A percentile compares a stretch with the other conserved stretches of the same genome.
These are phyloP conservation scores for Arbacia lixula DNA, from an alignment of 53 echinoderm and acorn worm genomes.

Conservation along the genomic window DNA sequence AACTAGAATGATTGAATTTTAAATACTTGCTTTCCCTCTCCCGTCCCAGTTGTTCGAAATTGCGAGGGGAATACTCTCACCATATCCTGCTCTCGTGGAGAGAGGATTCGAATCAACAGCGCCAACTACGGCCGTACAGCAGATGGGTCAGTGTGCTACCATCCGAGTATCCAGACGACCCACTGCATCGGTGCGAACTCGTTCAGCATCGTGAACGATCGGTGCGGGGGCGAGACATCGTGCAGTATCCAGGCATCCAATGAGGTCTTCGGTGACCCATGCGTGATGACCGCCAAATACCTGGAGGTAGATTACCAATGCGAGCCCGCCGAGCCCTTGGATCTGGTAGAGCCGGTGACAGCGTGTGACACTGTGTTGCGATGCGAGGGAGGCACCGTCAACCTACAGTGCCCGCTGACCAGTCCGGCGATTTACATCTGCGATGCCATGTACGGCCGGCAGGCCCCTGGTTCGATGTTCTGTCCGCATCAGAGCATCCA, in stretches of 20 bases:
- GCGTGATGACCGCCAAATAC: constrained; percentile 33
- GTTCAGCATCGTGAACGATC: neutral
- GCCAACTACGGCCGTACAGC: constrained; percentile 35
- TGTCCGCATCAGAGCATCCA: constrained; percentile 15
- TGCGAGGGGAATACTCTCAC: neutral
- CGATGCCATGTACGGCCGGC: constrained; percentile 36
- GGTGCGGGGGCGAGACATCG: neutral
- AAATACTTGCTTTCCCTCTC: too few species aligned
- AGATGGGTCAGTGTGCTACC: neutral
- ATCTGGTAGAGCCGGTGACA: too few species aligned
- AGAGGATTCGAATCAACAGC: neutral
- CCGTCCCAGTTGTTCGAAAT: too few species aligned
- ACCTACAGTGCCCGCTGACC: neutral
- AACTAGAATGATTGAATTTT: too few species aligned
- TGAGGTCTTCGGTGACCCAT: constrained; percentile 12
- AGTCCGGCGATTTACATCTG: neutral
- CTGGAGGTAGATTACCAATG: constrained; percentile 8
- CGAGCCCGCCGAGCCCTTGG: neutral
- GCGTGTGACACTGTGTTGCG: too few species aligned
- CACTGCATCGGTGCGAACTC: neutral
- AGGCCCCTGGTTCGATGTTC: neutral
- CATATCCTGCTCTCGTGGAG: neutral
- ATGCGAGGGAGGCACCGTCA: constrained; percentile 18
- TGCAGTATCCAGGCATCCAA: constrained; percentile 6
- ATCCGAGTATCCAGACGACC: neutral